These are phyloP conservation scores for Galerucella pusilla DNA, from an alignment of 2,888 invertebrate species.

Conservation along the genomic window DNA sequence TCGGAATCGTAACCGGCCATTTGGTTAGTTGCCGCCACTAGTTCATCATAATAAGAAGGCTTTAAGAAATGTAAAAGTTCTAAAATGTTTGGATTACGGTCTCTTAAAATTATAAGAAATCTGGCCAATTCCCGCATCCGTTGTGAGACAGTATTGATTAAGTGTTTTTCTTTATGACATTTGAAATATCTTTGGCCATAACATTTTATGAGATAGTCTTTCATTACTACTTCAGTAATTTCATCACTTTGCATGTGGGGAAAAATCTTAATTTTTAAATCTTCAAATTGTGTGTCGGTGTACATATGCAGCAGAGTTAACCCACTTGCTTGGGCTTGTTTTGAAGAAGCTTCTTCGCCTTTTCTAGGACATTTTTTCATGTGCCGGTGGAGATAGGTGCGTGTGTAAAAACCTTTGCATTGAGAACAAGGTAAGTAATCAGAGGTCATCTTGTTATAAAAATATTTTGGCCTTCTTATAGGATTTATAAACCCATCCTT, in stretches of 20 bases:
- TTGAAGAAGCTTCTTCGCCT: slow-evolving; percentile 13
- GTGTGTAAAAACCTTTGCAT: slow-evolving; percentile 18
- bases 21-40: slow-evolving; percentile 18
- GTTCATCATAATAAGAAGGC: too few relatives aligned
- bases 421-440: slow-evolving; percentile 16
- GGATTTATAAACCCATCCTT: slow-evolving; percentile 23
- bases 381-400: slow-evolving; percentile 12
- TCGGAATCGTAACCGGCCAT: slow-evolving; percentile 25
- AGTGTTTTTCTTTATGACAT: slow-evolving; percentile 18
- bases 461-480: slow-evolving; percentile 18
- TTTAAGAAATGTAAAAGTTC: too few relatives aligned
- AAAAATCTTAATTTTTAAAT: slow-evolving; percentile 19
- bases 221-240: slow-evolving; percentile 13
- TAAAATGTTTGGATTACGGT: too few relatives aligned
- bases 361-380: slow-evolving; percentile 6
- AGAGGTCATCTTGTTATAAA: slow-evolving; percentile 8
- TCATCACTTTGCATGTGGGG: slow-evolving; percentile 15
- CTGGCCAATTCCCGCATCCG: too few relatives aligned
- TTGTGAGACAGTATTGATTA: too few relatives aligned
- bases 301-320: slow-evolving; percentile 19
- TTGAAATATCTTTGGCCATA: slow-evolving; percentile 19
- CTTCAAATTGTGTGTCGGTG: slow-evolving; percentile 7
- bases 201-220: slow-evolving; percentile 14
- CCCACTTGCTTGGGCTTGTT: slow-evolving; percentile 21
- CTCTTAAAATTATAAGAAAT: too few relatives aligned